Percentiles rank a stretch among this genome's conserved stretches.
Evolutionary conservation across 2,113 vertebrate genomes (phyloP).

Genomic region (Circaetus cinerascens): DNA sequence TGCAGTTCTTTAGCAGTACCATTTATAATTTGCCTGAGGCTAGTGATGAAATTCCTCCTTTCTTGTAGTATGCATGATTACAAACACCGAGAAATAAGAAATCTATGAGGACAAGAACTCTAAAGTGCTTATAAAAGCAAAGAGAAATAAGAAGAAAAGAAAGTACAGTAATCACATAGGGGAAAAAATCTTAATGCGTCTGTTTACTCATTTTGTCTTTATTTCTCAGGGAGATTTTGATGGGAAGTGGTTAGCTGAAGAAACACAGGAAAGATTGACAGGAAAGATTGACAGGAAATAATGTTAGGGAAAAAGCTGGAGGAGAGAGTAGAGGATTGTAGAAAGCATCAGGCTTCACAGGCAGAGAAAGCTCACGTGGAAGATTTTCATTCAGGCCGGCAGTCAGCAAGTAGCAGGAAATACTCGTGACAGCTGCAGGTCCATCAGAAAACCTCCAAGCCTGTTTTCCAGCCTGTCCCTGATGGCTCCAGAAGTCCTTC

Average conservation of each 20-base stretch:
- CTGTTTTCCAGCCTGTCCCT: neutral
- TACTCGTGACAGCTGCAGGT: neutral
- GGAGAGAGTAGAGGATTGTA: neutral
- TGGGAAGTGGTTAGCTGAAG: neutral
- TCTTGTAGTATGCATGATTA: neutral
- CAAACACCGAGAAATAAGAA: neutral
- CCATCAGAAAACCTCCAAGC: rapidly evolving
- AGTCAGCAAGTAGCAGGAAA: neutral
- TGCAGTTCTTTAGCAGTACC: neutral
- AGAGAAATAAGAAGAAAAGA: neutral
- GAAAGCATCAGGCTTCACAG: neutral
- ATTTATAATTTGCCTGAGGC: neutral
- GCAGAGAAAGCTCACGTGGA: neutral
- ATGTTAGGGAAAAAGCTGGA: neutral
- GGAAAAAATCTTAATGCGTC: neutral
- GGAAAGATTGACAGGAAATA: neutral
- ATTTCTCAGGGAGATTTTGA: neutral
- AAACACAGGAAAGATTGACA: neutral
- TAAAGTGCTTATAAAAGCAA: neutral
- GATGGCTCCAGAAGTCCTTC: neutral
- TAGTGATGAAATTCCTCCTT: neutral
- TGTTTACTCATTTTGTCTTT: neutral
- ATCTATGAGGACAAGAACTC: neutral
- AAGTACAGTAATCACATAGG: neutral
- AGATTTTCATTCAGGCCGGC: rapidly evolving